A percentile compares a stretch with the other conserved stretches of the same genome.
phyloP scores from a whole-genome alignment of 2,888 invertebrate genomes.

The Athetis lepigone region DNA sequence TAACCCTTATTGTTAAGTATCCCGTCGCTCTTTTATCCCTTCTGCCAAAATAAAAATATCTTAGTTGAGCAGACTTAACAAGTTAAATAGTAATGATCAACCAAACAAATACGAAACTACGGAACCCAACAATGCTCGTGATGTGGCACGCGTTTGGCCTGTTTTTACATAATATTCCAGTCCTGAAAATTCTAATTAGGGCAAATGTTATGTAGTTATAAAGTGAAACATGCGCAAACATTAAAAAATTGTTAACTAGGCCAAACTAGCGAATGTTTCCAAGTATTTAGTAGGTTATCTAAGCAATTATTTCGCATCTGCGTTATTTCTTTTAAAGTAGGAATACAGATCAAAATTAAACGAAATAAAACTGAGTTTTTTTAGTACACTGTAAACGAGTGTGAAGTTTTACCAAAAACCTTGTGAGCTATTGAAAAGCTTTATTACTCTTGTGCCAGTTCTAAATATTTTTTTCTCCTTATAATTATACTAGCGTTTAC shows the following conservation, averaged over 20 bases:
- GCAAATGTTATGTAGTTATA: not conserved
- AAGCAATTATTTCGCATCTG: constrained; percentile 34
- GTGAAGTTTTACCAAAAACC: constrained; percentile 1
- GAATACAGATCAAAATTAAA: constrained; percentile 14
- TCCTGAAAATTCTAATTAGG: not conserved
- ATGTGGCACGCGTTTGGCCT: not conserved
- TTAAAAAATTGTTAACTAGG: constrained; percentile 28
- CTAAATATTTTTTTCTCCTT: no score
- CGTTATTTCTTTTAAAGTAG: constrained; percentile 25
- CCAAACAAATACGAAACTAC: no score
- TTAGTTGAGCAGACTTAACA: no score
- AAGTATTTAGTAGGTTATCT: constrained; percentile 31
- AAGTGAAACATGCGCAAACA: constrained; percentile 2
- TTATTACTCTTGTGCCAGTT: not conserved
- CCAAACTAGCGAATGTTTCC: constrained; percentile 5
- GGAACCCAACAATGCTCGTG: not conserved
- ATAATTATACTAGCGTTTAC: no score
- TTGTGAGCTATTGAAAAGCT: not conserved
- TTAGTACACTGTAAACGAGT: not conserved
- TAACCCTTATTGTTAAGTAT: no score
- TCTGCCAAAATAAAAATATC: no score
- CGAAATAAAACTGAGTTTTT: constrained; percentile 12
- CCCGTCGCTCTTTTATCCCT: no score
- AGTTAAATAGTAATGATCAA: no score
- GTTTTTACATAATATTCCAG: not conserved